Evolutionary conservation across 2,113 vertebrate genomes (phyloP), one percentile per base, ranked within the genome.

Genomic region (Myotis brandtii): DNA sequence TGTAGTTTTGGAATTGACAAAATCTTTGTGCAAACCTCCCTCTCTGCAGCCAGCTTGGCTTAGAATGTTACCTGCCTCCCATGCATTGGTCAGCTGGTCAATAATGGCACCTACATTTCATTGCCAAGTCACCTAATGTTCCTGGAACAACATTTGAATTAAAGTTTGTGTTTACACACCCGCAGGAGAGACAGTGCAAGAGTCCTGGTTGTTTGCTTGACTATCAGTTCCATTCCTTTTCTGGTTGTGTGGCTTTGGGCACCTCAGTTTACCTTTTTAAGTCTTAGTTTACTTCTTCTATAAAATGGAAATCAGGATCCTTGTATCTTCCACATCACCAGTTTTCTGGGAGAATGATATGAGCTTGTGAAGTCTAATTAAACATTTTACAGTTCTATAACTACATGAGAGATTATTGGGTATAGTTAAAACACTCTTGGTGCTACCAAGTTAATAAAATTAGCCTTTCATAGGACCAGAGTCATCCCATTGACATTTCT

Each of bases 301-400:
- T 80, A 48, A 94, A 89, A 86, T 56, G 72, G 59, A 95, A 89
- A 86, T 37, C 50, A 43, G 67, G 37, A 69, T 92, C 23, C 91
- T 86, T 91, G 82, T 85, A 37, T 95, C 86, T 95, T 84, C 32
- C 30, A 76, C 80, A 40, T 95, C 91, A 67, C 34, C 64, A 80
- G 80, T 37, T 90, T 95, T 93, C 93, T 86, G 84, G 81, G 84
- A 89, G 90, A 97, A 95, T 95, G 66, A 62, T 75, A 86, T 83
- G 87, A 86, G 64, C 59, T 25, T 67, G 64, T 67, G 43, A 93
- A 96, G 91, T 46, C 59, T 83, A 91, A 79, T 96, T 91, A 95
- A 94, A 94, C 75, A 59, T 93, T 94, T 91, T 91, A 82, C 87
- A 96, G 95, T 94, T 91, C 72, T 70, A 18, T 95, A 93, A 86